Evolutionary conservation across 2,113 vertebrate species (phyloP).

Genomic region (Alectura lathami): DNA sequence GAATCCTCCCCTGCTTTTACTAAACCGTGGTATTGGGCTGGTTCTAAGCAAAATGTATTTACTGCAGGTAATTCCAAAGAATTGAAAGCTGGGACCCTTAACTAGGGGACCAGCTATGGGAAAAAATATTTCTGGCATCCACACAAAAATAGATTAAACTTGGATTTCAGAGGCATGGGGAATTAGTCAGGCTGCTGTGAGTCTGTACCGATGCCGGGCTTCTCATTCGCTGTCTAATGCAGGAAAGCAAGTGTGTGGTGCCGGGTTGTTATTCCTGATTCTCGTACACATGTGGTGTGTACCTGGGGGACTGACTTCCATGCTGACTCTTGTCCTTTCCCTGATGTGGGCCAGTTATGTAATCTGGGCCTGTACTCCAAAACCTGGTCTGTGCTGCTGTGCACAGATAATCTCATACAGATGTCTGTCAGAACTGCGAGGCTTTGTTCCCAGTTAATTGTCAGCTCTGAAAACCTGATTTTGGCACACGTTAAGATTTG

Average conservation of each 20-base stretch:
- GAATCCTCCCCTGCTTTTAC: too few relatives aligned
- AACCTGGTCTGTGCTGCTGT: fast-evolving
- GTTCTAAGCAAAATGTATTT: background rate
- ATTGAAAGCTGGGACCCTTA: background rate
- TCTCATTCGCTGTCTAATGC: background rate
- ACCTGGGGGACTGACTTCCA: background rate
- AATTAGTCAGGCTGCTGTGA: background rate
- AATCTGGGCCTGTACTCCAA: background rate
- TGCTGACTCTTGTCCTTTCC: background rate
- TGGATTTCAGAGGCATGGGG: background rate
- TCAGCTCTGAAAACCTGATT: background rate
- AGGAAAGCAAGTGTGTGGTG: background rate
- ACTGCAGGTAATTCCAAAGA: background rate
- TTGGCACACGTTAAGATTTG: background rate
- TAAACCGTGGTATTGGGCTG: too few relatives aligned
- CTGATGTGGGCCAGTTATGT: background rate
- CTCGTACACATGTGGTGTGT: fast-evolving
- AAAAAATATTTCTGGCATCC: background rate
- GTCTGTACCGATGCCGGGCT: background rate
- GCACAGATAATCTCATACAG: fast-evolving
- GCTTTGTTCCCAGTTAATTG: background rate
- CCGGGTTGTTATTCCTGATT: background rate
- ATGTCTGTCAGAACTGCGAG: background rate
- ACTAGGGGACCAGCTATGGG: background rate
- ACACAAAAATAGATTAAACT: background rate